These are phyloP conservation scores for Rattus rattus DNA, from an alignment of 2,113 vertebrate genomes.

Conservation along the genomic window DNA sequence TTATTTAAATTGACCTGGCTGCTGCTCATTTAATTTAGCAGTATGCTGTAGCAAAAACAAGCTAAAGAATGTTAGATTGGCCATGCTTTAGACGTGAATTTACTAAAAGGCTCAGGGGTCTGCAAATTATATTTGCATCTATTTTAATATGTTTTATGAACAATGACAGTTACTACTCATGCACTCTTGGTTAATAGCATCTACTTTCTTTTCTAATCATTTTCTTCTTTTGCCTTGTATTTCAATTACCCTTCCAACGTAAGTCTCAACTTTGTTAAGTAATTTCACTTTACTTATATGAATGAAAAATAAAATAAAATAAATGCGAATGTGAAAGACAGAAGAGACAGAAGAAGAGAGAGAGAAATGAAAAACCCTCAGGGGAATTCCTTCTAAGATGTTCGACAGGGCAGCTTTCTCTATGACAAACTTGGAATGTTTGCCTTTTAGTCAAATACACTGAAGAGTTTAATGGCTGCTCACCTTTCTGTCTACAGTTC, in stretches of 20 bases:
- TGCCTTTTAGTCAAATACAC: neutral
- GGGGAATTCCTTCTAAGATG: neutral
- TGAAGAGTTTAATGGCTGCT: neutral
- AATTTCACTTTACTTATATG: neutral
- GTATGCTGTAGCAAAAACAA: too few species aligned
- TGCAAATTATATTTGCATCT: too few species aligned
- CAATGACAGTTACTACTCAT: neutral
- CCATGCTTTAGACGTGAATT: too few species aligned
- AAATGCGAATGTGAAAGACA: neutral
- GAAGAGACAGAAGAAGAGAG: neutral
- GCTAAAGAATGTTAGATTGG: too few species aligned
- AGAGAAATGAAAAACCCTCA: neutral
- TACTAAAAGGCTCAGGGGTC: too few species aligned
- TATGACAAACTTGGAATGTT: neutral
- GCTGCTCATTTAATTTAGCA: too few species aligned
- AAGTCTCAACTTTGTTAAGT: constrained; percentile 6
- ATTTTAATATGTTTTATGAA: neutral
- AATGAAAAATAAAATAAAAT: neutral
- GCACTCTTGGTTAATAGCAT: neutral
- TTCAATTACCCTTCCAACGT: neutral
- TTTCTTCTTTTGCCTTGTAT: neutral
- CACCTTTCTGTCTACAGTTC: neutral
- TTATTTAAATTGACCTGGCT: too few species aligned
- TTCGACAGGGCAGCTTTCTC: neutral
- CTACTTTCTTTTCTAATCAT: neutral